These are phyloP conservation scores for Ctenodactylus gundi DNA, from an alignment of 2,113 vertebrate genomes.

Conservation along the genomic window DNA sequence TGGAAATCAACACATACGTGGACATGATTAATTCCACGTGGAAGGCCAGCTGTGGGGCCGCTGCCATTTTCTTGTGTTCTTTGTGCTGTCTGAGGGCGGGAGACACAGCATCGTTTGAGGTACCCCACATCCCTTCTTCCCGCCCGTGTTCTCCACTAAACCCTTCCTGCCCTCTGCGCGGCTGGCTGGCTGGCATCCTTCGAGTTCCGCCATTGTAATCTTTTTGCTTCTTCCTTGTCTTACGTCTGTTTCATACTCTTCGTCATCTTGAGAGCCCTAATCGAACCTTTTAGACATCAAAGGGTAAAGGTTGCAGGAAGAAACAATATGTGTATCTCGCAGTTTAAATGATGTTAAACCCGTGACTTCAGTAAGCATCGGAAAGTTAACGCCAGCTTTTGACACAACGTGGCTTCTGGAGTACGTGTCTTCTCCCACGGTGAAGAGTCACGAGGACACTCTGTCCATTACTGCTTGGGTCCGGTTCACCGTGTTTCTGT, in stretches of 20 bases:
- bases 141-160: neutral
- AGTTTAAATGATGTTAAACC: neutral
- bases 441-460: slow-evolving; percentile 9
- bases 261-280: neutral
- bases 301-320: neutral
- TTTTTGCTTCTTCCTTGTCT: neutral
- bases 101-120: neutral
- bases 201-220: neutral
- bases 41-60: rapidly evolving
- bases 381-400: slow-evolving; percentile 19
- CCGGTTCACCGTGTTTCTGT: slow-evolving; percentile 39
- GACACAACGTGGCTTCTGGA: slow-evolving; percentile 29
- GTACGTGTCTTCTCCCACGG: neutral
- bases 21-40: neutral
- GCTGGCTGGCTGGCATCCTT: neutral
- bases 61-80: neutral
- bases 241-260: slow-evolving; percentile 10
- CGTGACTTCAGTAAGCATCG: neutral
- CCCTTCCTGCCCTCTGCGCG: neutral
- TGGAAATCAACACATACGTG: neutral
- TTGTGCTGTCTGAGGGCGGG: neutral
- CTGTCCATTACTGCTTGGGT: slow-evolving; percentile 11
- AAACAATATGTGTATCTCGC: neutral
- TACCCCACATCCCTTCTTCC: neutral
- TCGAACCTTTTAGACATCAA: neutral